These are phyloP conservation scores for Halichoerus grypus DNA, from an alignment of 2,113 vertebrate species.

Conservation along the genomic window DNA sequence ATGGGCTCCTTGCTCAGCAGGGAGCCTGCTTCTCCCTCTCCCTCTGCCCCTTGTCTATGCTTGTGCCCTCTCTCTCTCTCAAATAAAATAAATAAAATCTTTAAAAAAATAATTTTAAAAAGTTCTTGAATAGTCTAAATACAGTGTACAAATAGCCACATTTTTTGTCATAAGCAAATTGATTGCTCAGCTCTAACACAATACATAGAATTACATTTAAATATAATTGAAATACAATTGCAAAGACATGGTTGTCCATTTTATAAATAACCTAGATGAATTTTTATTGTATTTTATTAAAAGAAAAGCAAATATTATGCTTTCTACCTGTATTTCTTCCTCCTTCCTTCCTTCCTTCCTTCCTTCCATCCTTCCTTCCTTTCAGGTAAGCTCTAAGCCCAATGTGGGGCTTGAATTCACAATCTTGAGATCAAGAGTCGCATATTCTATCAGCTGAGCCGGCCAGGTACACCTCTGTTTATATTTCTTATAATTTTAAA, in stretches of 20 bases:
- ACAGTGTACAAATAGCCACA: background rate
- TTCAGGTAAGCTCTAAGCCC: background rate
- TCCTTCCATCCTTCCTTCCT: background rate
- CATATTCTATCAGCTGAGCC: background rate
- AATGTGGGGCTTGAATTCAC: background rate
- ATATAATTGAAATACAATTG: background rate
- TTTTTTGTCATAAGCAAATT: background rate
- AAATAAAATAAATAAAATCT: too few relatives aligned
- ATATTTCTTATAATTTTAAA: background rate
- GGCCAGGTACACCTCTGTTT: background rate
- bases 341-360: too few relatives aligned
- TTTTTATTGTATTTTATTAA: background rate
- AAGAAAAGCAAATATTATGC: background rate
- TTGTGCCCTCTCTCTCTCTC: too few relatives aligned
- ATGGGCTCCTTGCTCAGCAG: too few relatives aligned
- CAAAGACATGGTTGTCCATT: background rate
- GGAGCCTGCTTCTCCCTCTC: too few relatives aligned
- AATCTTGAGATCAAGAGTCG: background rate
- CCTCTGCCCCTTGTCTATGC: too few relatives aligned
- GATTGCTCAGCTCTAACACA: background rate
- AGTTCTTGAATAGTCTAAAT: background rate
- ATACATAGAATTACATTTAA: background rate
- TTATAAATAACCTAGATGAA: background rate
- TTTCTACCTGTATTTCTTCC: background rate
- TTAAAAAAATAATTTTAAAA: background rate